Conservation (phyloP, 1,140 invertebrate species). For the Drosophila sp. region DNA sequence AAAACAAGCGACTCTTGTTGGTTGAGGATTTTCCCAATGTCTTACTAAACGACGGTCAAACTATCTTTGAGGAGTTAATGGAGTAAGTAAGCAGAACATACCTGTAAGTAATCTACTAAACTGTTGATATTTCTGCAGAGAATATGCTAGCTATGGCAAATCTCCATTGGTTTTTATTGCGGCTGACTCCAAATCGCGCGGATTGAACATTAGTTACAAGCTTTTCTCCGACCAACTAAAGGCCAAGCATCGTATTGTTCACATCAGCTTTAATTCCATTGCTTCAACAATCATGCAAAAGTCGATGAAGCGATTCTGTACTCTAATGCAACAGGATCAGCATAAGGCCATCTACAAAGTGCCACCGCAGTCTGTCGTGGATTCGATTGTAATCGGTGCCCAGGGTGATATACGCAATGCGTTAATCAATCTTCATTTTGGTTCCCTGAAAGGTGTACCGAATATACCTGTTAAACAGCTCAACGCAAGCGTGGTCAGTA, state of each 20-base stretch:
- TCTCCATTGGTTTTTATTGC: conserved; percentile 89
- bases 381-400: conserved; percentile 87
- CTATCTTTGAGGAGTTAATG: conserved; percentile 85
- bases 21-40: conserved; percentile 91
- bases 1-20: conserved; percentile 85
- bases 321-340: conserved; percentile 84
- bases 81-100: conserved; percentile 84
- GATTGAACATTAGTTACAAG: conserved; percentile 85
- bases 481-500: conserved; percentile 24
- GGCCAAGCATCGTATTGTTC: conserved; percentile 85
- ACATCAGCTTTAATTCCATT: conserved; percentile 88
- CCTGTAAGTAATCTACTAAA: not conserved
- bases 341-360: conserved; percentile 83
- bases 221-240: conserved; percentile 87
- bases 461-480: conserved; percentile 59
- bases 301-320: conserved; percentile 86
- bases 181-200: conserved; percentile 86
- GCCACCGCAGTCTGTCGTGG: conserved; percentile 85
- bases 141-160: conserved; percentile 86
- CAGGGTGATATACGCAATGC: conserved; percentile 89
- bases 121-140: conserved; percentile 83
- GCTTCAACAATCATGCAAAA: conserved; percentile 87
- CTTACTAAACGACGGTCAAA: conserved; percentile 85
- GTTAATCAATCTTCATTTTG: conserved; percentile 89
- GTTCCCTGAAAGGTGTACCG: conserved; percentile 86